These are phyloP conservation scores for Microtus montanus DNA, from an alignment of 2,113 vertebrate genomes.

Conservation along the genomic window DNA sequence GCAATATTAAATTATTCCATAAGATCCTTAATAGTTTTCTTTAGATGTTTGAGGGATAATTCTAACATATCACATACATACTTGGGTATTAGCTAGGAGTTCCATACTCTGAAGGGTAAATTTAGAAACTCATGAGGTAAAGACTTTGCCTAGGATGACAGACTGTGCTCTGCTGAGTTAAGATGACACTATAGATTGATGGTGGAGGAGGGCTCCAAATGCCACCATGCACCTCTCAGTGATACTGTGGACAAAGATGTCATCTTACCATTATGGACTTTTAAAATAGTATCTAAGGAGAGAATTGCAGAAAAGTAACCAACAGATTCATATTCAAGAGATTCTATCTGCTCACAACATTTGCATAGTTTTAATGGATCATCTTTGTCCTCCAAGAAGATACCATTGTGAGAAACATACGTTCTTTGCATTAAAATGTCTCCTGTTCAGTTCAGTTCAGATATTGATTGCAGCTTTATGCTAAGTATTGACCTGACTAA, in stretches of 20 bases:
- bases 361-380: neutral
- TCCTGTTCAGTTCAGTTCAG: neutral
- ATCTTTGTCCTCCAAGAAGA: neutral
- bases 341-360: neutral
- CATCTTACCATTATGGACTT: neutral
- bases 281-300: conserved; percentile 8
- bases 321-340: conserved; percentile 5
- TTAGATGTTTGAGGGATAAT: neutral
- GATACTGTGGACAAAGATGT: neutral
- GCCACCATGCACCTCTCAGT: conserved; percentile 18
- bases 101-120: conserved; percentile 45
- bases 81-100: conserved; percentile 18
- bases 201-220: neutral
- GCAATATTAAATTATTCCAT: conserved; percentile 9
- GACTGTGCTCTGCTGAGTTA: conserved; percentile 52
- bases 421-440: conserved; percentile 4
- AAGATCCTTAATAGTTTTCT: conserved; percentile 19
- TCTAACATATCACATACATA: neutral
- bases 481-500: neutral
- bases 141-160: conserved; percentile 48
- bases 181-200: conserved; percentile 33
- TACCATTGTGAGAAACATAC: neutral
- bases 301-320: conserved; percentile 11
- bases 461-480: neutral
- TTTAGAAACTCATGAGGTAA: conserved; percentile 63